Evolutionary conservation across 2,888 invertebrate genomes (phyloP).

Genomic region (Leptinotarsa haldemani): DNA sequence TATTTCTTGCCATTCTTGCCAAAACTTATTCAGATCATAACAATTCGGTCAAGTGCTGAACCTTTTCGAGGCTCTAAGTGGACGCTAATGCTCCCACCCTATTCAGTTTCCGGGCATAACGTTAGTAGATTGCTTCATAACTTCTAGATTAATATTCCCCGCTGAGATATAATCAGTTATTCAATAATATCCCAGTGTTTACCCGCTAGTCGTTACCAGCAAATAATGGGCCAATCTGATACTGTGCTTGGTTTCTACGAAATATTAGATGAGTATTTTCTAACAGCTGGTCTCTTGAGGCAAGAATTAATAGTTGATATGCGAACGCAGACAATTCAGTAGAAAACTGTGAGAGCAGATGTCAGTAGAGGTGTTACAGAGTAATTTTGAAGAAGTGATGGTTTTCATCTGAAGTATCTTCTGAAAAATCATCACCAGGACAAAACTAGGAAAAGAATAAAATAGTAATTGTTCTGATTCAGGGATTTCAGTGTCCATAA

Average conservation of each 20-base stretch:
- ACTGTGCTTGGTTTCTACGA: background rate
- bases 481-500: too few species aligned
- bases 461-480: too few species aligned
- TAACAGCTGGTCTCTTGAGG: background rate
- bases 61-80: background rate
- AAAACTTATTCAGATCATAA: too few species aligned
- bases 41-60: too few species aligned
- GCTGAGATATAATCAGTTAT: constrained; percentile 5
- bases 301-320: background rate
- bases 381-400: too few species aligned
- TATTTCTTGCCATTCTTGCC: too few species aligned
- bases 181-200: background rate
- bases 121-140: constrained; percentile 1
- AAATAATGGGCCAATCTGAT: background rate
- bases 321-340: background rate
- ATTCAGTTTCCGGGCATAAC: background rate
- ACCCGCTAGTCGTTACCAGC: background rate
- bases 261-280: background rate
- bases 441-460: too few species aligned
- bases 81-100: background rate
- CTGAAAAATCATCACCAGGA: too few species aligned
- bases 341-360: too few species aligned
- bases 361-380: too few species aligned
- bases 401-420: too few species aligned
- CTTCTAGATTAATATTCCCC: background rate